Evolutionary conservation across 1,140 invertebrate species (phyloP).

Genomic region (Ptiloglossa arizonensis): DNA sequence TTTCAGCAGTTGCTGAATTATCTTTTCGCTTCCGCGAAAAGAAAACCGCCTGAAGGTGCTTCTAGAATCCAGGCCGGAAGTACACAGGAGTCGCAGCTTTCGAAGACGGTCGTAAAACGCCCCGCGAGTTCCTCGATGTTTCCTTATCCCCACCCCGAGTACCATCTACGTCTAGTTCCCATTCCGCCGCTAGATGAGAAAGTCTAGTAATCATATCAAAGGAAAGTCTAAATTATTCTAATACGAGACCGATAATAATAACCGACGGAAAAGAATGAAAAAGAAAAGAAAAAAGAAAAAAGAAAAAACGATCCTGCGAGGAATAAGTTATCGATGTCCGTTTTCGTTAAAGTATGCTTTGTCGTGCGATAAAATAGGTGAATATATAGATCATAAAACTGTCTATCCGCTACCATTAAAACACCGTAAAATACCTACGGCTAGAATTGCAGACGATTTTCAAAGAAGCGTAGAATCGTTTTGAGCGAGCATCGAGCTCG

Average conservation of each 20-base stretch:
- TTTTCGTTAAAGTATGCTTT: neutral
- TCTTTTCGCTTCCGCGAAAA: conserved; percentile 47
- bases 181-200: conserved; percentile 56
- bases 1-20: conserved; percentile 30
- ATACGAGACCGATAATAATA: neutral
- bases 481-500: too few species aligned
- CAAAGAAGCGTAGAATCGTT: neutral
- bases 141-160: conserved; percentile 59
- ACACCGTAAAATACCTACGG: neutral
- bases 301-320: neutral
- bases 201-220: conserved; percentile 47
- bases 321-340: too few species aligned
- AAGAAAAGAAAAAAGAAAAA: neutral
- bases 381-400: neutral
- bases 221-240: conserved; percentile 20
- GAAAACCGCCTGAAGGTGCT: conserved; percentile 43
- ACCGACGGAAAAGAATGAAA: neutral
- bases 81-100: conserved; percentile 62
- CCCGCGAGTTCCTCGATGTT: conserved; percentile 56
- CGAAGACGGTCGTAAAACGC: conserved; percentile 68
- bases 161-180: conserved; percentile 55
- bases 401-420: neutral
- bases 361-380: neutral
- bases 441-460: neutral
- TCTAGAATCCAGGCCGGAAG: conserved; percentile 65